Percentiles rank a stretch among this genome's conserved stretches.
These are phyloP conservation scores for Axis porcinus DNA, from an alignment of 2,113 vertebrate genomes.

Conservation along the genomic window DNA sequence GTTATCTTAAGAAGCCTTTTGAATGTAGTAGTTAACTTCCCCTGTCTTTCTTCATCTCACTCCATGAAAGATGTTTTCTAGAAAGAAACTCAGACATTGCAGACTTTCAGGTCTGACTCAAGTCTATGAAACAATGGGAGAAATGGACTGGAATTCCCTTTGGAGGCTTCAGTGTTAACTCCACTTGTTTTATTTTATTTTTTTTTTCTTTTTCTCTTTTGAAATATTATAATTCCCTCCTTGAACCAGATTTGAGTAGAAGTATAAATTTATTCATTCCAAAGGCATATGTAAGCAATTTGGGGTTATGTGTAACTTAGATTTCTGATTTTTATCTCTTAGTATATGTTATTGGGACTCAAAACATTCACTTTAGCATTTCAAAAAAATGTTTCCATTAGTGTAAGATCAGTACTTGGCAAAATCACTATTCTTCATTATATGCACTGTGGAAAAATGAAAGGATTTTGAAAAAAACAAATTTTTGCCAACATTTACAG, in stretches of 20 bases:
- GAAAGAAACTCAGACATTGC: not conserved
- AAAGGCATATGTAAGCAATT: not conserved
- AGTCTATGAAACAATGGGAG: not conserved
- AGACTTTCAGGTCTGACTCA: not conserved
- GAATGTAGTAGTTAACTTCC: not conserved
- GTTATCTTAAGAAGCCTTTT: not conserved
- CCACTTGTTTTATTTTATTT: not conserved
- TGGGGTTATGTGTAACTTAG: not conserved
- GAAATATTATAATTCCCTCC: not conserved
- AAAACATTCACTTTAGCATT: conserved; percentile 10
- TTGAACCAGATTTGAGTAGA: not conserved
- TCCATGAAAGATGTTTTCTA: not conserved
- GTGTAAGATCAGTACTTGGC: not conserved
- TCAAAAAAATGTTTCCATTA: not conserved
- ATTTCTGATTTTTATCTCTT: not conserved
- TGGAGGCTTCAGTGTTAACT: not conserved
- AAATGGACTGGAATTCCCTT: not conserved
- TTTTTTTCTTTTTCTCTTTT: not conserved
- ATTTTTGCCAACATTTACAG: not conserved
- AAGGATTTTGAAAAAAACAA: not conserved
- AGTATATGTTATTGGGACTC: not conserved
- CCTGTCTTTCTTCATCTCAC: not conserved
- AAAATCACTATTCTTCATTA: not conserved
- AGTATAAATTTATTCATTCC: not conserved
- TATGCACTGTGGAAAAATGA: not conserved